A percentile compares a stretch with the other conserved stretches of the same genome.
Conservation (phyloP, 2,797 vertebrate species). For the Heliangelus exortis region DNA sequence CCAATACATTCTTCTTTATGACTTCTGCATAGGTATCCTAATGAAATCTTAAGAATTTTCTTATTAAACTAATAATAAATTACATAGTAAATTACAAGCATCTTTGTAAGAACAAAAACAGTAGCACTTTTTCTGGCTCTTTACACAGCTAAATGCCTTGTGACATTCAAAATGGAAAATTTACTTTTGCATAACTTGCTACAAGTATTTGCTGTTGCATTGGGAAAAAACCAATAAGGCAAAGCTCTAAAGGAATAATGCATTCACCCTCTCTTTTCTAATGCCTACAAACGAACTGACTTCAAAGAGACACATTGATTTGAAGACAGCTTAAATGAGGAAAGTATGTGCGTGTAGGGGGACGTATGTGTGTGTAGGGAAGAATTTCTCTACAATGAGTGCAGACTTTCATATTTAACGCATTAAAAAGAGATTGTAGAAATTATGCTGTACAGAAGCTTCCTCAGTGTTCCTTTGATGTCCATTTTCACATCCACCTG, state of each 20-base stretch:
- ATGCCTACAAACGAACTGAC: slow-evolving; percentile 30
- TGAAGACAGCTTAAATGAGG: slow-evolving; percentile 37
- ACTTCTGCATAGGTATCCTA: background rate
- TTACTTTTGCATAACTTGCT: background rate
- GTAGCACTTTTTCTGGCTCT: background rate
- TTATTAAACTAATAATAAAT: background rate
- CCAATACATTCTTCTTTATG: background rate
- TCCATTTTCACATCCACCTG: background rate
- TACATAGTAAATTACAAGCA: background rate
- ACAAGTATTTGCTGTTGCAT: background rate
- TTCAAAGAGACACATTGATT: slow-evolving; percentile 57
- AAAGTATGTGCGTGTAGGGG: background rate
- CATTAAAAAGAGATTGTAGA: background rate
- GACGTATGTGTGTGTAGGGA: background rate
- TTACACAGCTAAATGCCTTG: background rate
- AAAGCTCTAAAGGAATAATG: slow-evolving; percentile 29
- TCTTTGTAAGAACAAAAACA: background rate
- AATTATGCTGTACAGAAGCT: background rate
- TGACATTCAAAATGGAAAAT: background rate
- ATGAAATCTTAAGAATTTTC: background rate
- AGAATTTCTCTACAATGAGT: background rate
- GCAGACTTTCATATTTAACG: background rate
- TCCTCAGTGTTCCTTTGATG: background rate
- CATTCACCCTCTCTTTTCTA: slow-evolving; percentile 16
- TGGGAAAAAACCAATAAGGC: background rate